Percentiles rank a stretch among this genome's conserved stretches.
phyloP scores from a whole-genome alignment of 2,888 invertebrate genomes.

The Carpatolechia fugitivella region DNA sequence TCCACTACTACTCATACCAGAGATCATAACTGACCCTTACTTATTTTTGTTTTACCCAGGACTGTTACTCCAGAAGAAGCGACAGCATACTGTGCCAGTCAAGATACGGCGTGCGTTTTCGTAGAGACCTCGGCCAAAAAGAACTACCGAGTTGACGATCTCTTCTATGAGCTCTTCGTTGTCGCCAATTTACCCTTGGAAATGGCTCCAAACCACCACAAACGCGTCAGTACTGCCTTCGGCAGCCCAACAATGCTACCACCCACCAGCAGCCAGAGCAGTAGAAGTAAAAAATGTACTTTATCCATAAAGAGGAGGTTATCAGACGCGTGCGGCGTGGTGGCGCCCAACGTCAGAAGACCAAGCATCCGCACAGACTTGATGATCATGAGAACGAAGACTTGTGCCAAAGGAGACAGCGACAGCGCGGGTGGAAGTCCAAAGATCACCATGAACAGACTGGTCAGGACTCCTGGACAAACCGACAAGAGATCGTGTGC shows the following conservation, averaged over 20 bases:
- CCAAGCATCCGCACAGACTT: conserved; percentile 94
- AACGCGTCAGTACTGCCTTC: conserved; percentile 87
- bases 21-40: too few species aligned
- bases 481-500: conserved; percentile 68
- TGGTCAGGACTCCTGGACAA: conserved; percentile 66
- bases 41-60: conserved; percentile 60
- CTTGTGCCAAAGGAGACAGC: conserved; percentile 84
- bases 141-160: conserved; percentile 88
- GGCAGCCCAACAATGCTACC: conserved; percentile 88
- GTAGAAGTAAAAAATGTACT: conserved; percentile 85
- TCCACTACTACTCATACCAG: too few species aligned
- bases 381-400: conserved; percentile 92
- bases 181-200: conserved; percentile 90
- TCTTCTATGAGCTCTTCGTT: conserved; percentile 90
- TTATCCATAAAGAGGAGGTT: conserved; percentile 89
- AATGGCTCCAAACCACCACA: conserved; percentile 94
- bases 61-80: conserved; percentile 89
- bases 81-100: conserved; percentile 86
- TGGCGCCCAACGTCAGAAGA: conserved; percentile 91
- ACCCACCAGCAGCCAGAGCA: conserved; percentile 82
- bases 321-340: conserved; percentile 93
- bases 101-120: conserved; percentile 88
- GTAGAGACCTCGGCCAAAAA: conserved; percentile 91
- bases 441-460: conserved; percentile 69
- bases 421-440: conserved; percentile 79